phyloP scores from a whole-genome alignment of 2,888 invertebrate species.

The Lycaena phlaeas region DNA sequence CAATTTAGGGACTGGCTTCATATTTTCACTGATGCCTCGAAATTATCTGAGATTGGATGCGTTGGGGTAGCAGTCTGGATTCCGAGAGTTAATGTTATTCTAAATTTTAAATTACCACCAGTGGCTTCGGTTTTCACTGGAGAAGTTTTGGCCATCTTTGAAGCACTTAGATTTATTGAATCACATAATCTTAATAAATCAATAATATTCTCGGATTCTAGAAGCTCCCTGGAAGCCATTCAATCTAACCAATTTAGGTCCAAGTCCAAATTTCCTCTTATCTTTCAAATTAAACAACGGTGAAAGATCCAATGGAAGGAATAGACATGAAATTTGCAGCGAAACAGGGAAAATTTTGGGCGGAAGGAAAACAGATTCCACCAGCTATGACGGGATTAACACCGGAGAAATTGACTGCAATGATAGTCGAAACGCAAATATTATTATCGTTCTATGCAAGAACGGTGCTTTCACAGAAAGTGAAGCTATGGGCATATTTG shows the following conservation, averaged over 20 bases:
- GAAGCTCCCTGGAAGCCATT: neutral
- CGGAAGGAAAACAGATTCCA: too few species aligned
- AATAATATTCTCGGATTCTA: neutral
- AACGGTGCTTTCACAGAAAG: too few species aligned
- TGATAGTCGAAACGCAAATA: too few species aligned
- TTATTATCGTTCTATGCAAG: too few species aligned
- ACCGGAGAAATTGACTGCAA: too few species aligned
- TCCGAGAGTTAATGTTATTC: neutral
- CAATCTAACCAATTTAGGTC: neutral
- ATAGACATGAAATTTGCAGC: too few species aligned
- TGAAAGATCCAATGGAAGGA: too few species aligned
- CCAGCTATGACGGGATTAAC: too few species aligned
- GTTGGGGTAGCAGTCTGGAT: neutral
- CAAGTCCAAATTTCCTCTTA: neutral
- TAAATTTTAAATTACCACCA: slow-evolving; percentile 1
- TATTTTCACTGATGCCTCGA: neutral
- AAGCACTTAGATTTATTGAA: neutral
- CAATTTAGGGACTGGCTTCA: neutral
- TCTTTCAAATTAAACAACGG: neutral
- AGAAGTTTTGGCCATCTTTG: neutral
- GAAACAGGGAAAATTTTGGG: too few species aligned
- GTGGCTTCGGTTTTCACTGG: neutral
- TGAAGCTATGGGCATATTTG: too few species aligned
- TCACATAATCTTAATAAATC: neutral
- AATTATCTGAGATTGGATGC: neutral